A percentile compares a stretch with the other conserved stretches of the same genome.
phyloP scores from a whole-genome alignment of 2,888 invertebrate species.

The Apantesis nais region DNA sequence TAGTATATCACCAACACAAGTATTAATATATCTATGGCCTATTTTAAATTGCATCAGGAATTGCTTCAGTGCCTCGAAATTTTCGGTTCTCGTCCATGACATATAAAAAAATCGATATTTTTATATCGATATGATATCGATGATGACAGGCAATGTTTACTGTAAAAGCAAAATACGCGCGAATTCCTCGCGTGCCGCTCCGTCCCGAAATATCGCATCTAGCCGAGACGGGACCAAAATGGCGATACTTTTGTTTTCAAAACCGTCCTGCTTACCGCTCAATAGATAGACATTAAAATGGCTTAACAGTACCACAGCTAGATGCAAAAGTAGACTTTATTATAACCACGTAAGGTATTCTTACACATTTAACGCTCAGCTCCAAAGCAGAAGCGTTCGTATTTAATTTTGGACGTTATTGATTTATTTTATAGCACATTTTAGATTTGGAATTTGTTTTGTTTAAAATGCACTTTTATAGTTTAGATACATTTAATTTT shows the following conservation, averaged over 20 bases:
- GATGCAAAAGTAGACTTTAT: slow-evolving; percentile 25
- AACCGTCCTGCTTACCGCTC: slow-evolving; percentile 7
- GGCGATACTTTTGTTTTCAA: slow-evolving; percentile 31
- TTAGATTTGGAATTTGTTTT: slow-evolving; percentile 23
- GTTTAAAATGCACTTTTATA: background rate
- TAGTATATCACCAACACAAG: background rate
- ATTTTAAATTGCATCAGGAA: background rate
- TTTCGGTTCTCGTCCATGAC: slow-evolving; percentile 6
- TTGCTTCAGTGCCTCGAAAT: background rate
- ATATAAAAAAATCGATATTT: slow-evolving; percentile 15
- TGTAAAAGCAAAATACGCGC: slow-evolving; percentile 32
- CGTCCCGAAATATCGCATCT: slow-evolving; percentile 44
- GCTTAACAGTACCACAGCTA: slow-evolving; percentile 13
- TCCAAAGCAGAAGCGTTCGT: slow-evolving; percentile 20
- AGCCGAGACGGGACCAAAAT: slow-evolving; percentile 26
- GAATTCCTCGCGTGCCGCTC: slow-evolving; percentile 33
- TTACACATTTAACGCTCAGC: background rate
- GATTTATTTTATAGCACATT: slow-evolving; percentile 9
- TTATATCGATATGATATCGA: slow-evolving; percentile 24
- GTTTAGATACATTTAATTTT: background rate
- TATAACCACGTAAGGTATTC: background rate
- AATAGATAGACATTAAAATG: slow-evolving; percentile 34
- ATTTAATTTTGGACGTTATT: slow-evolving; percentile 34
- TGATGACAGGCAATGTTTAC: slow-evolving; percentile 29
- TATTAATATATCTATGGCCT: background rate